A percentile compares a stretch with the other conserved stretches of the same genome.
phyloP scores from a whole-genome alignment of 37 sponge, comb jelly and placozoan genomes.

The Hormiphora californensis region DNA sequence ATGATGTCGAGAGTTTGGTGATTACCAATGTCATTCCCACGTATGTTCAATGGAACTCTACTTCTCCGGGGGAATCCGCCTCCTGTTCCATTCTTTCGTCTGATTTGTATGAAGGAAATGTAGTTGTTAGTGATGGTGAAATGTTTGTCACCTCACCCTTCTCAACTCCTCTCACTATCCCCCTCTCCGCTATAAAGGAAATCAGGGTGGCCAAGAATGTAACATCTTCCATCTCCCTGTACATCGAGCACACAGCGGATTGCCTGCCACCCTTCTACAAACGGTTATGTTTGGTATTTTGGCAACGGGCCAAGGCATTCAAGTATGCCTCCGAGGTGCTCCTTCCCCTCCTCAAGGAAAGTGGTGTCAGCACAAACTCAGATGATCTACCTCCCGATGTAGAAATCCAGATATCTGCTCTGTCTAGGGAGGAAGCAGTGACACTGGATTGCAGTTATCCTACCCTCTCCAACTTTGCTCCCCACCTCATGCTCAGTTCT shows the following conservation, averaged over 20 bases:
- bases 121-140: background rate
- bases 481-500: conserved; percentile 3
- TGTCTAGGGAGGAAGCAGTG: background rate
- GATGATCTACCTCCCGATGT: conserved; percentile 28
- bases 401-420: background rate
- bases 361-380: background rate
- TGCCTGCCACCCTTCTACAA: conserved; percentile 19
- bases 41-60: conserved; percentile 39
- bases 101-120: background rate
- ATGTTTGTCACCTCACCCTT: conserved; percentile 2
- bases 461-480: background rate
- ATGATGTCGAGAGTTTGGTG: background rate
- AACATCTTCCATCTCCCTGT: background rate
- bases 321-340: background rate
- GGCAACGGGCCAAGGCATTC: conserved; percentile 15
- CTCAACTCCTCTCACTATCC: conserved; percentile 10
- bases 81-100: background rate
- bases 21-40: conserved; percentile 45
- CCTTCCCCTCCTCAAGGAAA: background rate
- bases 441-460: background rate
- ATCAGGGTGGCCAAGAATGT: background rate
- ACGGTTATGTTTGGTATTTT: conserved; percentile 10
- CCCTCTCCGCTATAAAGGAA: background rate
- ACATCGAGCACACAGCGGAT: background rate
- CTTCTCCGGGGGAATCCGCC: background rate